Conservation (phyloP, 1,140 invertebrate genomes). For the Uloborus diversus region DNA sequence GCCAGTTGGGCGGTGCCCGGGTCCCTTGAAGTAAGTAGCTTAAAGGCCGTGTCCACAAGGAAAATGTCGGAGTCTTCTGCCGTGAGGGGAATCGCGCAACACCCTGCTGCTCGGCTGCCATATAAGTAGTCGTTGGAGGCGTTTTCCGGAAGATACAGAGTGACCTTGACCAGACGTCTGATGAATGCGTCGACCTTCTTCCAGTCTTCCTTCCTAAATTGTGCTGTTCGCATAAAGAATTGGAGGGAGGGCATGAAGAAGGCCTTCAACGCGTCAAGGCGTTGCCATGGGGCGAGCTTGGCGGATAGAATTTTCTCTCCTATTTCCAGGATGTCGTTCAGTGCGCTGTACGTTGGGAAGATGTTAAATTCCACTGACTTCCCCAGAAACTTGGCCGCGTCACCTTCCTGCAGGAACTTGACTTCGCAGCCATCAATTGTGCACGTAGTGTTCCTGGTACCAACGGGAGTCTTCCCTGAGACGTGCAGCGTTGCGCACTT, state of each 20-base stretch:
- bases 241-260: neutral
- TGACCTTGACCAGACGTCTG: no score
- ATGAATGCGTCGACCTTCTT: no score
- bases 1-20: rapidly evolving
- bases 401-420: neutral
- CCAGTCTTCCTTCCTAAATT: no score
- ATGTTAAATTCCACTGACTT: neutral
- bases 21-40: neutral
- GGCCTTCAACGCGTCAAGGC: neutral
- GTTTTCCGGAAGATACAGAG: no score
- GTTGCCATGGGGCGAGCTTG: neutral
- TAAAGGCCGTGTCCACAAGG: neutral
- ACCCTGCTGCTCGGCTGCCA: neutral
- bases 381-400: neutral
- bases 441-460: neutral
- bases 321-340: neutral
- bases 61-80: neutral
- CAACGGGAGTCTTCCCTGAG: neutral
- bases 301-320: neutral
- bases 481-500: no score
- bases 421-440: neutral
- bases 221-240: neutral
- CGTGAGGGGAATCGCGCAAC: neutral
- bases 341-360: neutral
- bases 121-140: no score